These are phyloP conservation scores for Rhinolophus sinicus DNA, from an alignment of 2,113 vertebrate species.

Conservation along the genomic window DNA sequence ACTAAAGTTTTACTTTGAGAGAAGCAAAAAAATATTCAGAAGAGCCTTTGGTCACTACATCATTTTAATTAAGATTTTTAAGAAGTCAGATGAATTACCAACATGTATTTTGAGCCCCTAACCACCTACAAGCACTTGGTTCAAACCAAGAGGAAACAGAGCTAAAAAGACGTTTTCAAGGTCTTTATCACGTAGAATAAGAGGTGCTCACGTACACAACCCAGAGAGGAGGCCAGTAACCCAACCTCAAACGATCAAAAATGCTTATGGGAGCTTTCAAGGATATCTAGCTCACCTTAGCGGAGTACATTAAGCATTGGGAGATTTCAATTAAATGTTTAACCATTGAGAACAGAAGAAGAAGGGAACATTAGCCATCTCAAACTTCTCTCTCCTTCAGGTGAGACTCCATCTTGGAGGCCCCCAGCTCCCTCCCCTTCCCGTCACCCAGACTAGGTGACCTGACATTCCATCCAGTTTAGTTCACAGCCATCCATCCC, in stretches of 20 bases:
- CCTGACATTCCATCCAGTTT: neutral
- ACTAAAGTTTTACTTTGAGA: conserved; percentile 15
- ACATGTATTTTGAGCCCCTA: neutral
- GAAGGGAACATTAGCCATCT: neutral
- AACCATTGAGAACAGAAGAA: neutral
- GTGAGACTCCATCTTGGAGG: neutral
- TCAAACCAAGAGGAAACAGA: neutral
- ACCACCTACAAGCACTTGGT: neutral
- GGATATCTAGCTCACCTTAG: neutral
- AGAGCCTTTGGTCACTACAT: neutral
- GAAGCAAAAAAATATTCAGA: neutral
- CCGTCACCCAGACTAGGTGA: neutral
- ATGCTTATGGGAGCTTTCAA: neutral
- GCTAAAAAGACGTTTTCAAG: neutral
- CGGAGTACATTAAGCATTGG: neutral
- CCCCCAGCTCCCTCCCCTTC: neutral
- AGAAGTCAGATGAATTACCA: neutral
- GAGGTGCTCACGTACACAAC: neutral
- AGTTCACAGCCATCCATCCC: neutral
- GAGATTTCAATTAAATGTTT: neutral
- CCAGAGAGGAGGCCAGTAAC: neutral
- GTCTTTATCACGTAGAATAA: neutral
- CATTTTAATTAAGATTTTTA: neutral
- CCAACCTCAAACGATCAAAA: neutral
- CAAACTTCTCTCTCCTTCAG: neutral